Evolutionary conservation across 2,113 vertebrate genomes (phyloP).

Genomic region (Hemiprocne comata): DNA sequence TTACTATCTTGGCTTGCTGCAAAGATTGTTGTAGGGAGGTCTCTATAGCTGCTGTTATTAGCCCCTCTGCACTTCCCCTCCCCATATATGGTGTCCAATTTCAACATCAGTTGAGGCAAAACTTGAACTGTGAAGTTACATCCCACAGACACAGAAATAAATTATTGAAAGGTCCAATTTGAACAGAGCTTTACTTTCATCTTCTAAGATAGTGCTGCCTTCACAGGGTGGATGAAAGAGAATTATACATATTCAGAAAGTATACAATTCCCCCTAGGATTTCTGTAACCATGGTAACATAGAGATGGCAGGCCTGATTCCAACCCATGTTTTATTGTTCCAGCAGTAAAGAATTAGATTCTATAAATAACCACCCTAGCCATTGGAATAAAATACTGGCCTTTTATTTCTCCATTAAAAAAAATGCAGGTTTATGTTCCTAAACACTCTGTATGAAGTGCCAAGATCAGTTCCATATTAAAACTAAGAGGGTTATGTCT

Average conservation of each 20-base stretch:
- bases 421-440: fast-evolving
- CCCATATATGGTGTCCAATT: fast-evolving
- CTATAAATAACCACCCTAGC: neutral
- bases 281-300: slow-evolving; percentile 32
- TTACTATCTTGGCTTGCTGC: fast-evolving
- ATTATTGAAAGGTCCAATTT: neutral
- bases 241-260: neutral
- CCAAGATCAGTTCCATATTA: neutral
- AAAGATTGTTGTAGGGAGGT: neutral
- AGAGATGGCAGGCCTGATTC: neutral
- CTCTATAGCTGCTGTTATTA: fast-evolving
- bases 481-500: neutral
- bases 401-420: neutral
- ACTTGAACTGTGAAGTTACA: neutral
- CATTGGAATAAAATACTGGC: neutral
- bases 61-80: neutral
- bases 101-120: neutral
- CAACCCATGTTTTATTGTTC: neutral
- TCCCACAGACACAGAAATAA: neutral
- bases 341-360: neutral
- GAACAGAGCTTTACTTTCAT: neutral
- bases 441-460: neutral
- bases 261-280: neutral
- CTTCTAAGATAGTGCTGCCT: fast-evolving
- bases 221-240: neutral